Evolutionary conservation across 2,113 vertebrate species (phyloP), one percentile per base, ranked within the genome.

Genomic region (Semnopithecus entellus): DNA sequence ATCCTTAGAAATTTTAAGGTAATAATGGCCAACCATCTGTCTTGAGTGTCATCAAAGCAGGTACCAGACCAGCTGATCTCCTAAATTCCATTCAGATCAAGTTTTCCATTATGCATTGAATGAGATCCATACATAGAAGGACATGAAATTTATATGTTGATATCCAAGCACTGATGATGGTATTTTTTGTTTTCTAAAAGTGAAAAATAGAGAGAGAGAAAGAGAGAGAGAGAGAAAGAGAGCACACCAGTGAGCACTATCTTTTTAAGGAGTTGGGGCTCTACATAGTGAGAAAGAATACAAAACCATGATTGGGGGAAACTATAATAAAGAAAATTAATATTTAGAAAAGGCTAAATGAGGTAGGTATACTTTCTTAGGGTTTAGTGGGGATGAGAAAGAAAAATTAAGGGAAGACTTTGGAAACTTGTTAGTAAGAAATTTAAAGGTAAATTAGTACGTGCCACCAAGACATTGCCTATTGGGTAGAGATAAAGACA

Each of bases 1-100:
- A 93, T 83, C 80, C 82, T 96, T 66, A 90, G 95, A 96, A 72
- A 95, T 95, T 93, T 76, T 96, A 87, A 97, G 66, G 96, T 95
- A 73, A 94, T 96, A 89, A 93, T 92, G 78, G 79, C 32, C 52
- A 72, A 45, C 64, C 96, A 97, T 96, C 93, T 97, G 90, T 97
- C 91, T 95, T 96, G 52, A 87, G 88, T 96, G 91, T 93, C 95
- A 94, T 91, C 80, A 97, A 32, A 90, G 38, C 18, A 84, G 59
- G 10, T 30, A 91, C 64, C n/a, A 86, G 86, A 70, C 72, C 55
- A 78, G 86, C 35, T 84, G 64, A 97, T 83, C 43, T 92, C 78
- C 70, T 89, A 91, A 87, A 84, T 75, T 57, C 8, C 72, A 90
- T 64, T 83, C 76, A 83, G 82, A 86, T 89, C 89, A 40, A 43